Evolutionary conservation across 2,113 vertebrate species (phyloP), one percentile per base, ranked within the genome.

Genomic region (Ploceus nigricollis): DNA sequence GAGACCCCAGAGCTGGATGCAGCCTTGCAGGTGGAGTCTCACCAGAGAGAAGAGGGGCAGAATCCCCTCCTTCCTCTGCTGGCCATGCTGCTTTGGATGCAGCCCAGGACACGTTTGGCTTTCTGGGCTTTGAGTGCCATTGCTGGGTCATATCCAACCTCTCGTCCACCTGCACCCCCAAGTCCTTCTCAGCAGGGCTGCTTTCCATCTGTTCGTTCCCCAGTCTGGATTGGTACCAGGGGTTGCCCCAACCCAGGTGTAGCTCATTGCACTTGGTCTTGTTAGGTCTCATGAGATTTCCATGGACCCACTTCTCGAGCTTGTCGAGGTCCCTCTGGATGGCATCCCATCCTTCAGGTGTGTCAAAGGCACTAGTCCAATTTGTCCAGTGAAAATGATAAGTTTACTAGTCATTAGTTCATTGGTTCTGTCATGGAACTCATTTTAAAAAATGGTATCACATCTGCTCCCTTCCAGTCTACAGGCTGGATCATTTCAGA

Each of bases 11-110:
- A 11, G 8, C 28, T 69, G 72, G 47, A 8, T 68, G 37, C 12
- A 68, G 48, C 1, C 0, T 1, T 63, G 0, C 24, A 30, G n/a
- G 30, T n/a, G 30, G 20, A 11, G 3, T 40, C 24, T 63, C 64
- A 56, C 7, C 8, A 2, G 7, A 11, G 33, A 37, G 5, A 1
- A 79, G n/a, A 39, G 56, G 39, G 12, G 3, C 33, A 78, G 39
- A 39, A 61, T 61, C 56, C 16, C 19, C 39, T 78, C 39, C 23
- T 19, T 70, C 1, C 23, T 24, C 20, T 70, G 65, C 64, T 87
- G 54, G 0, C 25, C 65, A 21, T 0, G 0, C 20, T 47, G 24
- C 40, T 71, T 10, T 71, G 57, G 30, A 47, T 71, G 40, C 40
- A 87, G 20, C 65, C 20, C 40, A 54, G 56, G 56, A 40, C 24